phyloP scores from a whole-genome alignment of 1,140 invertebrate species.

The Diprion similis region DNA sequence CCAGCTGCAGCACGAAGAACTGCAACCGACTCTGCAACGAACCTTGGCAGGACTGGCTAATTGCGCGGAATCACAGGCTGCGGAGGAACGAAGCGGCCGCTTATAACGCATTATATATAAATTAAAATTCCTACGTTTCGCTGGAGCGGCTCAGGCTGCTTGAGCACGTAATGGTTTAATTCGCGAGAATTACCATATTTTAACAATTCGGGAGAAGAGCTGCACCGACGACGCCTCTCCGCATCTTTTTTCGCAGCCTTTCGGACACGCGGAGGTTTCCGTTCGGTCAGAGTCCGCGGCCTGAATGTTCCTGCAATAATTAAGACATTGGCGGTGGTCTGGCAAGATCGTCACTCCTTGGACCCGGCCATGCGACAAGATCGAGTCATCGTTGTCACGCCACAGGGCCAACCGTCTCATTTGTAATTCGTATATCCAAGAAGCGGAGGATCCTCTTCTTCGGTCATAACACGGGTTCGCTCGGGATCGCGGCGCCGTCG shows the following conservation, averaged over 20 bases:
- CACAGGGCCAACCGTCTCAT: conserved; percentile 10
- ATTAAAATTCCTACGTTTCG: conserved; percentile 46
- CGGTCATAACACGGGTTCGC: background rate
- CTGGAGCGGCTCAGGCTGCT: conserved; percentile 31
- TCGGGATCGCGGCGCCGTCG: background rate
- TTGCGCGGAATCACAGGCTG: conserved; percentile 15
- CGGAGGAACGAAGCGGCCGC: conserved; percentile 10
- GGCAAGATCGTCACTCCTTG: conserved; percentile 8
- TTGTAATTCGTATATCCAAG: conserved; percentile 11
- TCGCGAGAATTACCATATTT: conserved; percentile 48
- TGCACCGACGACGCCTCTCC: conserved; percentile 11
- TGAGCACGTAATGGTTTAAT: conserved; percentile 47
- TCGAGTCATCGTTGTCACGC: background rate
- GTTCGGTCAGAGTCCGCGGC: background rate
- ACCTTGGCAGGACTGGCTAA: conserved; percentile 6
- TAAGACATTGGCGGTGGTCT: conserved; percentile 26
- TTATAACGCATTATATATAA: conserved; percentile 36
- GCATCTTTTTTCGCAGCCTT: conserved; percentile 14
- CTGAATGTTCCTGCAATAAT: conserved; percentile 8
- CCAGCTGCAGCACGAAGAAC: background rate
- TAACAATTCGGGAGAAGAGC: conserved; percentile 35
- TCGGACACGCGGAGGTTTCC: background rate
- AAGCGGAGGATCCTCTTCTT: background rate
- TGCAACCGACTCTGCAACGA: background rate
- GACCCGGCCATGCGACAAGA: background rate